Evolutionary conservation across 1,140 invertebrate species (phyloP).

Genomic region (Drosophila elegans): DNA sequence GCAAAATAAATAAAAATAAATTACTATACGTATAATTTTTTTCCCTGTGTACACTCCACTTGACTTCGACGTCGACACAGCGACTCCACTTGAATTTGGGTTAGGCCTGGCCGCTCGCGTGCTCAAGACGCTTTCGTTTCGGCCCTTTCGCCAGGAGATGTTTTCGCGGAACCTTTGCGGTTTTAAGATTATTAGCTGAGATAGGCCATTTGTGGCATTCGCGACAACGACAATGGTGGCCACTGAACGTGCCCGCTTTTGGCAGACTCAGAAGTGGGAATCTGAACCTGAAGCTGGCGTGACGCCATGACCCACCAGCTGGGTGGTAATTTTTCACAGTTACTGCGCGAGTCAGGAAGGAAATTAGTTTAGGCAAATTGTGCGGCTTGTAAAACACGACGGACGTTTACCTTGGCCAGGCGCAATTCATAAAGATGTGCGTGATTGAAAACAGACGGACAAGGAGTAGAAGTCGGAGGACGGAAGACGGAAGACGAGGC

Average conservation of each 20-base stretch:
- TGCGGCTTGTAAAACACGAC: slow-evolving; percentile 78
- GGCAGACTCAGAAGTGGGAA: slow-evolving; percentile 15
- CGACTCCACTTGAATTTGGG: slow-evolving; percentile 31
- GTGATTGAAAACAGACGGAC: slow-evolving; percentile 67
- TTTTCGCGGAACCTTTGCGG: slow-evolving; percentile 67
- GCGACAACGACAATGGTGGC: slow-evolving; percentile 57
- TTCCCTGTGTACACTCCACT: slow-evolving; percentile 5
- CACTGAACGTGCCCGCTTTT: slow-evolving; percentile 41
- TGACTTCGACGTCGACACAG: slow-evolving; percentile 23
- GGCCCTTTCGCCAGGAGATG: slow-evolving; percentile 63
- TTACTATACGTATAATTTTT: neutral
- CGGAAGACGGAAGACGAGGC: neutral
- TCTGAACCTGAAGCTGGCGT: slow-evolving; percentile 29
- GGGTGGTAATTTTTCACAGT: slow-evolving; percentile 73
- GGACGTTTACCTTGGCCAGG: slow-evolving; percentile 59
- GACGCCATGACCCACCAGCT: slow-evolving; percentile 49
- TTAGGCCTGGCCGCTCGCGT: slow-evolving; percentile 57
- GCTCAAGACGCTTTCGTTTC: slow-evolving; percentile 71
- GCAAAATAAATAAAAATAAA: no score
- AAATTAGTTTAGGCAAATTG: slow-evolving; percentile 84
- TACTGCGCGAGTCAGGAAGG: slow-evolving; percentile 47
- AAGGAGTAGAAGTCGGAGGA: neutral
- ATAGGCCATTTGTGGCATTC: slow-evolving; percentile 75
- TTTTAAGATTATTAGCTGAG: slow-evolving; percentile 81
- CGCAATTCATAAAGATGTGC: slow-evolving; percentile 70